Percentiles rank a stretch among this genome's conserved stretches.
Conservation (phyloP, 2,888 invertebrate species). For the Anarsia innoxiella region DNA sequence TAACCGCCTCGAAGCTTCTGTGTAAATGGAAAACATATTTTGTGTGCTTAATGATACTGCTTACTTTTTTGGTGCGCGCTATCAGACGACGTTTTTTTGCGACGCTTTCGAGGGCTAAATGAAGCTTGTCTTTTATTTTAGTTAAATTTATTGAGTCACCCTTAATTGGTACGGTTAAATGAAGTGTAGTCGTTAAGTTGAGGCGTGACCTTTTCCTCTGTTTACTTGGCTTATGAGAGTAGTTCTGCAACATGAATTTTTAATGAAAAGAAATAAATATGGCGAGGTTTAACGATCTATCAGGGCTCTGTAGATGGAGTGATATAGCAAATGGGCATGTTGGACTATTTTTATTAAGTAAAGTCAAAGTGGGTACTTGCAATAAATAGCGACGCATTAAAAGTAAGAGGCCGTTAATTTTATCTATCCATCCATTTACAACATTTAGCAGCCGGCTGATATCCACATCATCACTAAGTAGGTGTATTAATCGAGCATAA, state of each 20-base stretch:
- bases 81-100: constrained; percentile 63
- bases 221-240: constrained; percentile 25
- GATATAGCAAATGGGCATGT: constrained; percentile 15
- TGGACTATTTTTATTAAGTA: constrained; percentile 9
- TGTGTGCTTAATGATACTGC: constrained; percentile 74
- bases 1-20: constrained; percentile 70
- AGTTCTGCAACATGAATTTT: constrained; percentile 18
- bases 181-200: constrained; percentile 39
- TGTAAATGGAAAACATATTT: constrained; percentile 75
- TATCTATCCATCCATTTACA: constrained; percentile 2
- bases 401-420: constrained; percentile 2
- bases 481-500: background rate
- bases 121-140: constrained; percentile 46
- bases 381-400: constrained; percentile 4
- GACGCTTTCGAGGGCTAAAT: constrained; percentile 40
- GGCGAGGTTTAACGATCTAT: constrained; percentile 19
- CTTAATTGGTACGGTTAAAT: constrained; percentile 59
- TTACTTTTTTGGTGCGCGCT: constrained; percentile 67
- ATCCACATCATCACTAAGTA: background rate
- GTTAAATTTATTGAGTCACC: constrained; percentile 51
- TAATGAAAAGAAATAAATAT: constrained; percentile 26
- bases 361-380: constrained; percentile 2
- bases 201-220: constrained; percentile 42
- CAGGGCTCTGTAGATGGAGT: constrained; percentile 9
- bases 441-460: background rate